These are phyloP conservation scores for Polypterus bichir DNA, from an alignment of 2,113 vertebrate genomes.

Conservation along the genomic window DNA sequence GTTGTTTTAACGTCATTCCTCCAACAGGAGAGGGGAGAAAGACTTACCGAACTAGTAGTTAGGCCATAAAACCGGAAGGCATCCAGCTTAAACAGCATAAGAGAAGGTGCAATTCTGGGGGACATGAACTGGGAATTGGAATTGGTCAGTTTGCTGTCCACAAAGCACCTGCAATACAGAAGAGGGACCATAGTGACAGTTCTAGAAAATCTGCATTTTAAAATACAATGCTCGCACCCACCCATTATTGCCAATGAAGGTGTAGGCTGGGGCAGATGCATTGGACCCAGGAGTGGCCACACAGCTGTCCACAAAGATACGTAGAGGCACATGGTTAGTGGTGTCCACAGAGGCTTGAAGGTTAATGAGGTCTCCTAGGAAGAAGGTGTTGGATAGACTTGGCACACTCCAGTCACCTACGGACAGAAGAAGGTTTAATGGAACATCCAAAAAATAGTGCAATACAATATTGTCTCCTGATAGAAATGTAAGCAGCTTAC, in stretches of 20 bases:
- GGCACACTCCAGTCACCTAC: not conserved
- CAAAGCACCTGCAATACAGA: not conserved
- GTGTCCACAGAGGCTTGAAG: not conserved
- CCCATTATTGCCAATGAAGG: constrained; percentile 3
- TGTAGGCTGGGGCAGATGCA: not conserved
- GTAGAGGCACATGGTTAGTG: constrained; percentile 1
- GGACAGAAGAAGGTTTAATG: not conserved
- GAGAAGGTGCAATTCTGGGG: not conserved
- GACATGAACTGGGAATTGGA: no score
- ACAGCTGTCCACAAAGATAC: not conserved
- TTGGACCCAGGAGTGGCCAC: no score
- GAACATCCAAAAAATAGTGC: not conserved
- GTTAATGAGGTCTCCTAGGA: constrained; percentile 1
- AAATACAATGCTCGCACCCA: not conserved
- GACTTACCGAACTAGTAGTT: not conserved
- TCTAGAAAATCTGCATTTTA: not conserved
- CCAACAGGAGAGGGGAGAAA: not conserved
- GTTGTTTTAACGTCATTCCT: no score
- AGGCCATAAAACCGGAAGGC: not conserved
- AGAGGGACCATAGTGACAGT: not conserved
- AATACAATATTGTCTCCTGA: not conserved
- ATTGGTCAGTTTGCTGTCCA: not conserved
- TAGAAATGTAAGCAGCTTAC: not conserved
- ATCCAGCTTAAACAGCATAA: constrained; percentile 2
- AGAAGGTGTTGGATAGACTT: not conserved